Conservation (phyloP, 2,888 invertebrate genomes). For the Pomacea canaliculata region DNA sequence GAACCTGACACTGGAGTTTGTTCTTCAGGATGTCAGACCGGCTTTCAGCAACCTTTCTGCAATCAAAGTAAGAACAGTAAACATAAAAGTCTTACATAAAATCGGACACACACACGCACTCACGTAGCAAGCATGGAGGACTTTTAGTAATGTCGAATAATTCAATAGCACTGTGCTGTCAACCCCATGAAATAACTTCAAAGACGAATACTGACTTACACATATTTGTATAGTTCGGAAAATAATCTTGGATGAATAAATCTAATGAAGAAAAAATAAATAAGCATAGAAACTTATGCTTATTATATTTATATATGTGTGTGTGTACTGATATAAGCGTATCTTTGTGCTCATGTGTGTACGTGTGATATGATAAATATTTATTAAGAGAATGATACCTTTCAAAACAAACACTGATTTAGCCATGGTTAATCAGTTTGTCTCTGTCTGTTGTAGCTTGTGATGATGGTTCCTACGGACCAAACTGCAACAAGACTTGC, state of each 20-base stretch:
- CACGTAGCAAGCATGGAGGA: not conserved
- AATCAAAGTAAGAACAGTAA: not conserved
- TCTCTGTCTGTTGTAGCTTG: not conserved
- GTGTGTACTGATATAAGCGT: not conserved
- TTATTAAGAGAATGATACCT: no score
- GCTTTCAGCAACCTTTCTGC: not conserved
- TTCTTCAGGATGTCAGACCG: not conserved
- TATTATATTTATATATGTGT: not conserved
- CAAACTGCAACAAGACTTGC: not conserved
- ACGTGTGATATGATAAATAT: not conserved
- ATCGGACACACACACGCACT: not conserved
- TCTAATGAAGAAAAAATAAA: not conserved
- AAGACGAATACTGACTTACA: no score
- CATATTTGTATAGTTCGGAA: no score
- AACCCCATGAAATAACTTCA: no score
- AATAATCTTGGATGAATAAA: not conserved
- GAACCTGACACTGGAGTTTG: not conserved
- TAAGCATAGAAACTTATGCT: not conserved
- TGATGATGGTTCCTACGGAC: not conserved
- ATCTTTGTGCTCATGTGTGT: not conserved
- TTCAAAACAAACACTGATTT: no score
- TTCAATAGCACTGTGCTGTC: no score
- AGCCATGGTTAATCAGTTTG: no score
- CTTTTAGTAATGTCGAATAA: no score
- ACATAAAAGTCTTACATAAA: slow-evolving; percentile 1